phyloP scores from a whole-genome alignment of 2,888 invertebrate species.

The Campoplex nolae region DNA sequence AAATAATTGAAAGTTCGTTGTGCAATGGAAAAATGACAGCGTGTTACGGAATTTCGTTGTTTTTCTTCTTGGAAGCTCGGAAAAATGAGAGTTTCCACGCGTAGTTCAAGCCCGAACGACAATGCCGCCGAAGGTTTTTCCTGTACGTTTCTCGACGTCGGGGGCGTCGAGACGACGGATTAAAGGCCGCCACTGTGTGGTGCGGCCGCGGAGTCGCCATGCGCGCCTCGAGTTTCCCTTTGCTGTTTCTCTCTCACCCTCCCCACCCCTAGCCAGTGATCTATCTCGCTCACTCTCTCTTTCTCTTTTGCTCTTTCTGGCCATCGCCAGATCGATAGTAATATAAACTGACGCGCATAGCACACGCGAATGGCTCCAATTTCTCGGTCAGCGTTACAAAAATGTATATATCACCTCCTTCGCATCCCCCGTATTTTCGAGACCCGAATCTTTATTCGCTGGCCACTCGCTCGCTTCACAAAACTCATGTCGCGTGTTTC shows the following conservation, averaged over 20 bases:
- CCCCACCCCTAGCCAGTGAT: background rate
- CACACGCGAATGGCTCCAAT: constrained; percentile 58
- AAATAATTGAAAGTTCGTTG: background rate
- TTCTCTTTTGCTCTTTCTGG: constrained; percentile 49
- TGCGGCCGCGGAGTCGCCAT: constrained; percentile 78
- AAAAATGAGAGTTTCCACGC: constrained; percentile 37
- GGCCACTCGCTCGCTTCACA: background rate
- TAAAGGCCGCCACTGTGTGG: constrained; percentile 76
- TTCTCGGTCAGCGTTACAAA: constrained; percentile 63
- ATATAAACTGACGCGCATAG: constrained; percentile 76
- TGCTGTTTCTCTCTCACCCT: background rate
- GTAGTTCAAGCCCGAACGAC: constrained; percentile 59
- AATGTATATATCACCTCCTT: constrained; percentile 48
- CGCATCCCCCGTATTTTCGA: background rate
- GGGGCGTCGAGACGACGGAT: constrained; percentile 80
- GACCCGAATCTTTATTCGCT: constrained; percentile 19
- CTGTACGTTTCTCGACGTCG: constrained; percentile 73
- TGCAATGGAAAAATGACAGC: background rate
- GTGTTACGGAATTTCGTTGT: background rate
- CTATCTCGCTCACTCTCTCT: constrained; percentile 16
- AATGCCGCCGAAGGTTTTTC: constrained; percentile 69
- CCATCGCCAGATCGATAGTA: constrained; percentile 81
- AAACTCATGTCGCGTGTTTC: constrained; percentile 34
- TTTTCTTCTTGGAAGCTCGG: constrained; percentile 7
- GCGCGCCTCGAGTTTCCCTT: constrained; percentile 73